Base-by-base conservation (phyloP, 1,140 invertebrate genomes). In the Bombus haemorrhoidalis region DNA sequence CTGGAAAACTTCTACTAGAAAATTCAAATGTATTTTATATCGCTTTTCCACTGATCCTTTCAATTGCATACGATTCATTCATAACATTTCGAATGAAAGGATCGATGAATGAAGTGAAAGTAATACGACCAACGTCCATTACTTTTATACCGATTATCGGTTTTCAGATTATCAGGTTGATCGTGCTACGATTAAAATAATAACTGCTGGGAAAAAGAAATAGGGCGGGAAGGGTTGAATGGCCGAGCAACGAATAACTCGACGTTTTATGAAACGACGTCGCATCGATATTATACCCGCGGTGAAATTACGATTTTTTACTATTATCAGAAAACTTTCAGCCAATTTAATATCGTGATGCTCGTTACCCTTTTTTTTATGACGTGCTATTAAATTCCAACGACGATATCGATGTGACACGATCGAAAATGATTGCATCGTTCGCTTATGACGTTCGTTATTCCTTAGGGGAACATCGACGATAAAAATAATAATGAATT, bases 281-380 rank as follows among this genome's bases (percentile, higher is more conserved):
- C 43, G 62, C 53, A 53, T 71, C 64, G 82, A 71, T 84, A 78
- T 84, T 77, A 41, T 37, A 72, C 25, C 57, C 0, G 12, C 6
- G 43, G 53, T 28, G 25, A 69, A 77, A 77, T 68, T 28, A 37
- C 32, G 47, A 71, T 79, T 78, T 84, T 59, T 84, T 59, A 62
- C 66, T 84, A 47, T 80, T 79, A 83, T 53, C 73, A 47, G 66
- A 25, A 41, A 84, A 72, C 74, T 83, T 41, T 57, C 34, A 43
- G 76, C n/a, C 76, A 84, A 84, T 84, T 79, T 84, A 79, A 80
- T 84, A 79, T 72, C 53, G 25, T 68, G 41, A 34, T 13, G n/a
- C 68, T 72, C 18, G 79, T n/a, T 62, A 43, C 2, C 5, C 5
- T 15, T 6, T 66, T 66, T 73, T 43, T 62, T 28, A 62, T 13